Conservation (phyloP, 2,888 invertebrate genomes). For the Drosophila robusta region DNA sequence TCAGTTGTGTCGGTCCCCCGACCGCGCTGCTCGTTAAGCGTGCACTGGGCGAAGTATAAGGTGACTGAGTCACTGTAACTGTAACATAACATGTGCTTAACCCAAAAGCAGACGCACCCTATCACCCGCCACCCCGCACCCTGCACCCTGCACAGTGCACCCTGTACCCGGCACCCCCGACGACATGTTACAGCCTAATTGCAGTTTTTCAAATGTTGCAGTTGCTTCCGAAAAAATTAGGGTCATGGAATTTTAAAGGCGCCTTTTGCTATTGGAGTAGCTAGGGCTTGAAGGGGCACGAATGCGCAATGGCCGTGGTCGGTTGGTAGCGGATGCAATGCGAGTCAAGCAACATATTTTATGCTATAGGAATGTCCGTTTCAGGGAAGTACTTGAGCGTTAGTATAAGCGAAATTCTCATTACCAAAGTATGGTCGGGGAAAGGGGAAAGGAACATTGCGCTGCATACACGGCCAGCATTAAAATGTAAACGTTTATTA, state of each 20-base stretch:
- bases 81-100: conserved; percentile 69
- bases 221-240: conserved; percentile 73
- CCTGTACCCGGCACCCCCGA: conserved; percentile 13
- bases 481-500: conserved; percentile 18
- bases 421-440: conserved; percentile 17
- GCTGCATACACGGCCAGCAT: neutral
- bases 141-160: neutral
- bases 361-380: conserved; percentile 35
- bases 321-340: conserved; percentile 35
- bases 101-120: conserved; percentile 61
- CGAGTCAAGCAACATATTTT: conserved; percentile 33
- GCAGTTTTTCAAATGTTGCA: conserved; percentile 71
- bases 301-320: conserved; percentile 12
- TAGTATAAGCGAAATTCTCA: conserved; percentile 43
- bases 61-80: conserved; percentile 57
- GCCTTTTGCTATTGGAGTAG: conserved; percentile 45
- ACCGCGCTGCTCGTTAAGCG: conserved; percentile 43
- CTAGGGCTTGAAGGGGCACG: conserved; percentile 44
- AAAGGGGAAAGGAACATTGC: neutral
- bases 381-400: conserved; percentile 43
- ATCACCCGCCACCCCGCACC: conserved; percentile 16
- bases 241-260: conserved; percentile 69
- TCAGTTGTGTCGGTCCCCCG: conserved; percentile 31
- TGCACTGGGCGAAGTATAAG: conserved; percentile 41
- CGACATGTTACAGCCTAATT: conserved; percentile 66